Percentiles rank a stretch among this genome's conserved stretches.
Conservation (phyloP, 2,113 vertebrate species). For the Thryonomys swinderianus region DNA sequence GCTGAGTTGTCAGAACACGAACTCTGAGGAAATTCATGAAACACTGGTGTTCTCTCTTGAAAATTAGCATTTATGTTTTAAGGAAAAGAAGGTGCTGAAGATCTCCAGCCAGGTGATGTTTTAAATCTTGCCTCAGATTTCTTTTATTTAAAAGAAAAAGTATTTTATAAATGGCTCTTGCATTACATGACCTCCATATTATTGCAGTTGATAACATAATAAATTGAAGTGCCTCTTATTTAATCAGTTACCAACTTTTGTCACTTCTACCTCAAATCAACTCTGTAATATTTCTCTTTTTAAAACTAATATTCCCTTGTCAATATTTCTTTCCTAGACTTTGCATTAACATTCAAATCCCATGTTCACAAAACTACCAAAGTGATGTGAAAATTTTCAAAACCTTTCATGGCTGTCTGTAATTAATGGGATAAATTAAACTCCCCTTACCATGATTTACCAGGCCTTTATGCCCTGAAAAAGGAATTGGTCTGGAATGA, state of each 20-base stretch:
- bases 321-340: not conserved
- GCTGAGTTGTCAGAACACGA: not conserved
- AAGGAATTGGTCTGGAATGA: conserved; percentile 5
- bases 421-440: conserved; percentile 41
- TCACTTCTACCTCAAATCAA: conserved; percentile 24
- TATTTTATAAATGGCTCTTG: not conserved
- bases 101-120: not conserved
- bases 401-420: not conserved
- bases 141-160: not conserved
- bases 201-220: not conserved
- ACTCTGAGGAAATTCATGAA: not conserved
- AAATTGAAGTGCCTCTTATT: not conserved
- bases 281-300: not conserved
- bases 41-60: not conserved
- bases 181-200: not conserved
- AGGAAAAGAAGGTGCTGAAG: not conserved
- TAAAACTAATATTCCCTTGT: not conserved
- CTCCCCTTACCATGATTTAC: conserved; percentile 19
- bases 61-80: conserved; percentile 31
- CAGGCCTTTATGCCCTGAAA: conserved; percentile 18
- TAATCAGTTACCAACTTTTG: not conserved
- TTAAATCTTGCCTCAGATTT: not conserved
- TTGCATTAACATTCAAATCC: conserved; percentile 52
- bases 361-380: conserved; percentile 20
- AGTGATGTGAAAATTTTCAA: conserved; percentile 35